A percentile compares a stretch with the other conserved stretches of the same genome.
phyloP scores from a whole-genome alignment of 2,888 invertebrate species.

The Philereme transversata region DNA sequence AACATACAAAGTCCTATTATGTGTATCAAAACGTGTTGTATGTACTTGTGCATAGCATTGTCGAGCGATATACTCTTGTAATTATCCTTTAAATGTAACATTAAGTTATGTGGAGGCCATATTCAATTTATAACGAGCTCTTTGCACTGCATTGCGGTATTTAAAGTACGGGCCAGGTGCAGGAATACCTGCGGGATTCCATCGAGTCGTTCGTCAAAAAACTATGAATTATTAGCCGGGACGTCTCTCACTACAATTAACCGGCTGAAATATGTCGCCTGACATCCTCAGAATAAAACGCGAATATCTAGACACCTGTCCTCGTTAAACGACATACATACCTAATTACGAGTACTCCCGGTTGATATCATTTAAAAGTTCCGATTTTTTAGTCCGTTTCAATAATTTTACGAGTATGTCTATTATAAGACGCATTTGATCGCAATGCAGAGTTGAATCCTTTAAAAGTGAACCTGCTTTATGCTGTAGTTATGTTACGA shows the following conservation, averaged over 20 bases:
- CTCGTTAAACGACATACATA: constrained; percentile 48
- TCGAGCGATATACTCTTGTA: constrained; percentile 15
- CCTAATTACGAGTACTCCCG: constrained; percentile 51
- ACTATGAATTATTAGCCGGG: constrained; percentile 63
- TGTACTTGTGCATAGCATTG: constrained; percentile 6
- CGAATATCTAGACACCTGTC: constrained; percentile 62
- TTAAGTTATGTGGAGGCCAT: constrained; percentile 28
- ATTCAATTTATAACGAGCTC: constrained; percentile 38
- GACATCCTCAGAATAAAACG: constrained; percentile 68
- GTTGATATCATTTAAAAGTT: constrained; percentile 43
- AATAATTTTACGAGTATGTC: constrained; percentile 20
- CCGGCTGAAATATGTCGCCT: constrained; percentile 74
- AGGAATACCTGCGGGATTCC: constrained; percentile 62
- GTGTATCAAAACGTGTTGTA: constrained; percentile 7
- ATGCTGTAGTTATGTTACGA: constrained; percentile 28
- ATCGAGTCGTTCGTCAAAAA: constrained; percentile 63
- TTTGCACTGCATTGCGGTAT: constrained; percentile 43
- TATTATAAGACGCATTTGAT: constrained; percentile 26
- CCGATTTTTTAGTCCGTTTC: constrained; percentile 42
- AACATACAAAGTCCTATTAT: constrained; percentile 10
- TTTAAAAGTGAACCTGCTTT: constrained; percentile 19
- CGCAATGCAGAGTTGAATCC: no score
- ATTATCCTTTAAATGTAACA: constrained; percentile 25
- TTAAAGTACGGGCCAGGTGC: constrained; percentile 58
- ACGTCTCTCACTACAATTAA: constrained; percentile 64